These are phyloP conservation scores for Nothoprocta perdicaria DNA, from an alignment of 2,113 vertebrate species.

Conservation along the genomic window DNA sequence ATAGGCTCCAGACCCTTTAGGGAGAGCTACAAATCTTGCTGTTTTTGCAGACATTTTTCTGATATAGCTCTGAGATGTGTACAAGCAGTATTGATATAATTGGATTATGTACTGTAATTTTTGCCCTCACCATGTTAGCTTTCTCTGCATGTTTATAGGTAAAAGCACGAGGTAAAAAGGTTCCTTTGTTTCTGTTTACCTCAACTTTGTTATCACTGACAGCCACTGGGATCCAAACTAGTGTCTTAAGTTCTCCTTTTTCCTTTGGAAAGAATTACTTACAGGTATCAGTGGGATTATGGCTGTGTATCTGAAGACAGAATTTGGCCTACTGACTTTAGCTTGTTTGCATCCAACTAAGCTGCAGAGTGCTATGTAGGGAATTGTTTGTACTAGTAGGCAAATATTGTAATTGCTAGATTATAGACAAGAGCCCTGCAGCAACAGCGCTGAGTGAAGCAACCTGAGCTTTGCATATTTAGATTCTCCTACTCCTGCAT, in stretches of 20 bases:
- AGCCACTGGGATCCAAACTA: neutral
- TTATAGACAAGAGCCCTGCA: conserved; percentile 38
- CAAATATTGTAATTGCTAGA: conserved; percentile 53
- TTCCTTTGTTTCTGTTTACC: neutral
- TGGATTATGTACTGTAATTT: neutral
- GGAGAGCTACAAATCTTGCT: neutral
- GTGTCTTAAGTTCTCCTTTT: neutral
- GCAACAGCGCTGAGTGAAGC: conserved; percentile 24
- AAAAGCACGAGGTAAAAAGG: neutral
- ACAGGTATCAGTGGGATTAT: neutral
- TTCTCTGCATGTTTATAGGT: neutral
- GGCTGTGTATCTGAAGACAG: neutral
- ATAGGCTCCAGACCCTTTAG: neutral
- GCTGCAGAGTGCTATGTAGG: neutral
- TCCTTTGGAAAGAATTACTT: neutral
- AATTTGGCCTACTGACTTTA: neutral
- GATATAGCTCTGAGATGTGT: neutral
- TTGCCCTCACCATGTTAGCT: neutral
- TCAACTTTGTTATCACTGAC: neutral
- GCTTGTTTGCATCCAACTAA: conserved; percentile 18
- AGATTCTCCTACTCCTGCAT: neutral
- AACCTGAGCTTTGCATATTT: conserved; percentile 28
- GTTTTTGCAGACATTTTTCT: neutral
- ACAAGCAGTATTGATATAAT: neutral
- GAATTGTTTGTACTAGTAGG: conserved; percentile 19